Base-by-base conservation (phyloP, 2,113 vertebrate species). In the Xenopus borealis region DNA sequence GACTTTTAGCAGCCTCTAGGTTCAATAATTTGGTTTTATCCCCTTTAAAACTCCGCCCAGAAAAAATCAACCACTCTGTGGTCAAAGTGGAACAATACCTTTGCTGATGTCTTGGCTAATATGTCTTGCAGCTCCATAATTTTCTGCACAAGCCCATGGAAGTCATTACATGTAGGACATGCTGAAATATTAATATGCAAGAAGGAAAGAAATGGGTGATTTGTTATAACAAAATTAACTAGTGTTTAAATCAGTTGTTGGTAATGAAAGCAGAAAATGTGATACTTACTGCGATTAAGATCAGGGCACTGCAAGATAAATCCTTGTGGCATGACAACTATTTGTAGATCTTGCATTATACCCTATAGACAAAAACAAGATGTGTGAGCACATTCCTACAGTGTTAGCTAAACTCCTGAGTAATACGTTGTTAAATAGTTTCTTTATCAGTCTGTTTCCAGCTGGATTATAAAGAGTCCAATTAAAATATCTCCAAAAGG, bases 71-170 rank as follows among this genome's bases (percentile, higher is more conserved):
- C n/a, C 55, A 3, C 3, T 16, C 16, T 33, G 7, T 33, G 3
- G 30, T 9, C 9, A 61, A 61, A 61, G 2, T 27, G 18, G 6
- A 61, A 62, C 0, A 64, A 46, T 95, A 99, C 97, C 96, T 99
- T 99, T 87, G 93, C 94, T 83, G 97, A 98, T 63, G 96, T 99
- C 88, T 97, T 99, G 59, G 97, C 96, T 72, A 99, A 91, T 86
- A 98, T 93, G 53, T 99, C 97, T 84, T 99, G 97, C 45, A 99
- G 85, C 78, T 99, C 97, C 97, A 99, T 99, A 81, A 99, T 99
- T 91, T 98, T 98, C 90, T 99, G 97, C 82, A 99, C 97, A 14
- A 99, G 96, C 69, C 96, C 96, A 58, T 98, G 97, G 87, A 99
- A 99, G 81, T 99, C 97, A 80, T 96, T 98, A 85, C 97, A 99